Conservation (phyloP, 2,113 vertebrate species). For the Parus major region DNA sequence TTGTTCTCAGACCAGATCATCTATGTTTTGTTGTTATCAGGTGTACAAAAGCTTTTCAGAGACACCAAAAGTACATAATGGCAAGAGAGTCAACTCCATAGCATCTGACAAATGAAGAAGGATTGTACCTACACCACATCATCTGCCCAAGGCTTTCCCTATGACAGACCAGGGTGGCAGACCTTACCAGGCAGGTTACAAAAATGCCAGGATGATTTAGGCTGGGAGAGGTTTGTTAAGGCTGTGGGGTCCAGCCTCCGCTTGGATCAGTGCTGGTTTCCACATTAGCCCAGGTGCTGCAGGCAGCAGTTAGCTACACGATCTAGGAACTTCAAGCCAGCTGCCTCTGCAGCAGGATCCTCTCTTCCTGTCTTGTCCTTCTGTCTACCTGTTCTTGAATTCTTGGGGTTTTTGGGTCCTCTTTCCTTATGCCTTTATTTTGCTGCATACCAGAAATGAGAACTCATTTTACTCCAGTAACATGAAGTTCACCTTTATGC, state of each 20-base stretch:
- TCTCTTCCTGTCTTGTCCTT: neutral
- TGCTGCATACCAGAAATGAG: neutral
- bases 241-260: neutral
- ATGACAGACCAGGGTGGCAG: neutral
- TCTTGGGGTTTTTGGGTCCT: neutral
- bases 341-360: neutral
- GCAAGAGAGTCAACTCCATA: neutral
- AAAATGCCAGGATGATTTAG: neutral
- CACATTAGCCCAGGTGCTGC: rapidly evolving
- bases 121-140: neutral
- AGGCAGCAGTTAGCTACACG: neutral
- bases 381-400: neutral
- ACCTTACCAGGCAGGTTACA: neutral
- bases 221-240: neutral
- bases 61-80: neutral
- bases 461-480: neutral
- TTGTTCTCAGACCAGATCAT: neutral
- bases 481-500: neutral
- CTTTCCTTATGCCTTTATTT: neutral
- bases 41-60: neutral
- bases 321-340: neutral
- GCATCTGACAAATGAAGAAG: neutral
- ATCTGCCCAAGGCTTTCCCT: neutral
- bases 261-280: neutral
- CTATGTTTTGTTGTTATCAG: neutral